These are phyloP conservation scores for Argya squamiceps DNA, from an alignment of 2,797 vertebrate genomes.

Conservation along the genomic window DNA sequence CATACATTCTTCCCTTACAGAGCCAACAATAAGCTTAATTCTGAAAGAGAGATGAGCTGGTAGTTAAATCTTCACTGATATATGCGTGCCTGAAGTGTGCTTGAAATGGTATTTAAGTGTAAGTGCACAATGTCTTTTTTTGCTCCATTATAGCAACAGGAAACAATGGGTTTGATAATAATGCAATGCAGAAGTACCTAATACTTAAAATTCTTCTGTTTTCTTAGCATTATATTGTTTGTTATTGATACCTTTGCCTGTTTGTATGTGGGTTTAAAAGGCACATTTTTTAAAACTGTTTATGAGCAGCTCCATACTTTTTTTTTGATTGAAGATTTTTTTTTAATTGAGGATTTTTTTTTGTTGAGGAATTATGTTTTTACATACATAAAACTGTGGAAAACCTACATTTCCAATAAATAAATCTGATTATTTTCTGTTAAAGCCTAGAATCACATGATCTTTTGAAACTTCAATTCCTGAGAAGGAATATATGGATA, in stretches of 20 bases:
- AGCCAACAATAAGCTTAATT: not conserved
- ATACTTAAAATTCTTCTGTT: not conserved
- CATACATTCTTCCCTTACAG: rapidly evolving
- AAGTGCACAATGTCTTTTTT: not conserved
- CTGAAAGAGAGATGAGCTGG: not conserved
- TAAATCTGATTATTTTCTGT: not conserved
- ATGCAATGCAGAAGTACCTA: not conserved
- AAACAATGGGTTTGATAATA: not conserved
- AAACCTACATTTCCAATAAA: not conserved
- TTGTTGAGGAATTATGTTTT: not conserved
- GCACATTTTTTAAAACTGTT: not conserved
- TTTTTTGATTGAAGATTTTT: not conserved
- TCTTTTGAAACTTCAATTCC: not conserved
- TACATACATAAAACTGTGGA: not conserved
- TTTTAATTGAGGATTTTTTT: not conserved
- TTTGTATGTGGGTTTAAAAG: not conserved
- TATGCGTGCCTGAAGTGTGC: too few species aligned
- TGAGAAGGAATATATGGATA: not conserved
- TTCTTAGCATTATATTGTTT: not conserved
- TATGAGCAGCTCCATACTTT: not conserved
- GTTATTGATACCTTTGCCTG: not conserved
- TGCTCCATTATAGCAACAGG: not conserved
- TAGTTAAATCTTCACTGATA: not conserved
- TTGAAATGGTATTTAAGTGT: not conserved
- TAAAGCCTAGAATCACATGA: not conserved